Evolutionary conservation across 53 echinoderm and acorn worm species (phyloP), one percentile per base, ranked within the genome.

Genomic region (Paracentrotus lividus): DNA sequence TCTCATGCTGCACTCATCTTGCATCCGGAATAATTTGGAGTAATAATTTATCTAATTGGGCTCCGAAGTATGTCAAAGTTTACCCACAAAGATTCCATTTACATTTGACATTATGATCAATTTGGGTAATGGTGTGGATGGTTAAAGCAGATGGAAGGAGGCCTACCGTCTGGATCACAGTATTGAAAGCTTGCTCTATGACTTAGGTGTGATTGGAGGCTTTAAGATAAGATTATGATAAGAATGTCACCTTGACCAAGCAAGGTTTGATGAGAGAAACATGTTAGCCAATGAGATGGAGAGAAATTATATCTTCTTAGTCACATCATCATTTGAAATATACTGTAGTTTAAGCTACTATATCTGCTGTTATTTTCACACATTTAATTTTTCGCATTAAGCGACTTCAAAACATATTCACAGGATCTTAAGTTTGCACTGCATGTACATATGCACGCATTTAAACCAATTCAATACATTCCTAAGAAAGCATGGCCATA

Each of bases 151-250:
- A 86, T 86, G 56, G 43, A 10, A 47, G 27, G 47, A 45, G 81
- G 47, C 44, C 47, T 7, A n/a, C n/a, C 8, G 81, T 26, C 27
- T 45, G 13, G 81, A 3, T 47, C 13, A 45, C n/a, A 16, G 44
- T 81, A 18, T 47, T 81, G 47, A 6, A 23, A 47, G 44, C 81
- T 81, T 81, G 49, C n/a, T 77, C 14, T n/a, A 26, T 81, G 55
- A 20, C 20, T 33, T 23, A 21, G 38, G 56, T 49, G 31, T 15
- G 86, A 34, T 55, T 54, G 32, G 86, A 86, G 54, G 56, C 86
- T 55, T 86, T 86, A 85, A 85, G 77, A 85, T 85, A 16, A 86
- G 56, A 86, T 55, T 86, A 86, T 86, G 57, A 36, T 15, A 33
- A 23, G 86, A 54, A 86, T 86, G 16, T 86, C 34, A 38, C 86